Base-by-base conservation (phyloP, 64 coral and sea anemone genomes). In the Montipora efflorescens region DNA sequence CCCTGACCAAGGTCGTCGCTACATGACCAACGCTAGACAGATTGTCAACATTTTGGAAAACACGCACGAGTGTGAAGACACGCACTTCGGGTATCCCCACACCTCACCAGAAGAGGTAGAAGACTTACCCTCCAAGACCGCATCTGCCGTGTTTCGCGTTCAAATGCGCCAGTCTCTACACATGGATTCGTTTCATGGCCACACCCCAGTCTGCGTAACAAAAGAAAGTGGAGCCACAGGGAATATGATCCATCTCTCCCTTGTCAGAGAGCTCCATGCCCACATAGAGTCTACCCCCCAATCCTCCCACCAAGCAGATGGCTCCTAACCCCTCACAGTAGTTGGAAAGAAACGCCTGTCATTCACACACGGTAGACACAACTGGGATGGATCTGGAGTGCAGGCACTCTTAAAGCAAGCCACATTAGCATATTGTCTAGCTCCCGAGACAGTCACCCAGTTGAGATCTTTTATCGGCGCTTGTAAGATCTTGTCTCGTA, bases 221-320 rank as follows among this genome's bases (percentile, higher is more conserved):
- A 88, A 88, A 12, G 84, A 93, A 14, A 81, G 83, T 73, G 83
- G 92, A 46, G 92, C 92, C 5, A 76, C 90, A 15, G 82, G 90
- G 13, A 81, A 93, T 20, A 76, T 86, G 81, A 87, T 86, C 12
- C 71, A 82, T 6, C 81, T 45, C 22, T 86, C 91, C 47, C 55
- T 75, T 47, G 81, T 47, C 16, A 69, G 55, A 72, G 45, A 20
- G 10, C 36, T 85, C 71, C 36, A 67, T 48, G 90, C 52, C 20
- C 59, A 92, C 74, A 43, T 92, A 58, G 36, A 80, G 28, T 68
- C 47, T 36, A 81, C 58, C 48, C 15, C 92, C 43, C 92, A 93
- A 75, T 89, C 86, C 13, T 86, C 53, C 36, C 79, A 77, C 8
- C 90, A 92, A 36, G 90, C 67, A 22, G 90, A 86, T 47, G 90